phyloP scores from a whole-genome alignment of 2,113 vertebrate genomes.

The Gyps fulvus region DNA sequence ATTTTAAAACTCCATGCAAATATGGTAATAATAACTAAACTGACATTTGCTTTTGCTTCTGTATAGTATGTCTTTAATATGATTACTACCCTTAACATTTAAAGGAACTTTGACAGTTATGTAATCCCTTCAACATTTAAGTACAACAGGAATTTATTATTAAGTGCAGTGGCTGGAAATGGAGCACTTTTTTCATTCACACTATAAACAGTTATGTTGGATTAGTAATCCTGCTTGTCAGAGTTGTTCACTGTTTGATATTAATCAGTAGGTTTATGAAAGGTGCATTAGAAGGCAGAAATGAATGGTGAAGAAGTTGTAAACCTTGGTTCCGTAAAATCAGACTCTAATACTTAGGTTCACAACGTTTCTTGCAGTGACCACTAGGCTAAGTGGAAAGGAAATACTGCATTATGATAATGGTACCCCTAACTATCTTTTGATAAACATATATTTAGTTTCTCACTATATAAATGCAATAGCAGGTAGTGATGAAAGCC shows the following conservation, averaged over 20 bases:
- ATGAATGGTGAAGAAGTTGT: constrained; percentile 68
- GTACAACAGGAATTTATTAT: constrained; percentile 80
- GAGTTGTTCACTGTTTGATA: constrained; percentile 79
- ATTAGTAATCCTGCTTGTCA: constrained; percentile 84
- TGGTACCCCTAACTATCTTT: background rate
- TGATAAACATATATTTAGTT: background rate
- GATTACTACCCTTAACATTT: constrained; percentile 73
- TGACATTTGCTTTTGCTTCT: constrained; percentile 65
- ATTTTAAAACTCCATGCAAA: constrained; percentile 57
- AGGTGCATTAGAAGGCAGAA: constrained; percentile 72
- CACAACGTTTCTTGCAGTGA: constrained; percentile 30
- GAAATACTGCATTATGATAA: background rate
- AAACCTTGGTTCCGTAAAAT: constrained; percentile 70
- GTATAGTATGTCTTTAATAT: constrained; percentile 72
- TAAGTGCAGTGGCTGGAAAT: constrained; percentile 77
- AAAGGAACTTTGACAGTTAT: constrained; percentile 77
- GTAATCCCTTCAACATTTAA: constrained; percentile 78
- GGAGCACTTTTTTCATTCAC: constrained; percentile 75
- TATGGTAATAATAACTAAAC: constrained; percentile 65
- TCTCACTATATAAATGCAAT: background rate
- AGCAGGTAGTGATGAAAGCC: background rate
- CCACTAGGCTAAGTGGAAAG: constrained; percentile 13
- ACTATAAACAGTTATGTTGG: constrained; percentile 83
- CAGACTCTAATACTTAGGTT: constrained; percentile 17
- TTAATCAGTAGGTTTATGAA: constrained; percentile 84